phyloP scores from a whole-genome alignment of 2,797 vertebrate genomes.

The Sebastes steindachneri region DNA sequence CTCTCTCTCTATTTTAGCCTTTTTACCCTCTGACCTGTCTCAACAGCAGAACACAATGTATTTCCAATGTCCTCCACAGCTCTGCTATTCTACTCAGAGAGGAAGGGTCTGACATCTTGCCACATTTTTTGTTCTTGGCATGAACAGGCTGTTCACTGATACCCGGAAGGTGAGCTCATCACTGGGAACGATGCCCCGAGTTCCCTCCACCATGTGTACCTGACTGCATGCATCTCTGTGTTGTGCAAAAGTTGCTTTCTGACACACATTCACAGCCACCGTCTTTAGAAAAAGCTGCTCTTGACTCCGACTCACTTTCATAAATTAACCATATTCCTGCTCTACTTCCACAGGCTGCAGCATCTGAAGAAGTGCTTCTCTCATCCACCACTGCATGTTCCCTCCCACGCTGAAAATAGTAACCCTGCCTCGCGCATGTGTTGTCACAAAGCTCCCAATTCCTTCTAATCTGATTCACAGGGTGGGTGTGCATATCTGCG shows the following conservation, averaged over 20 bases:
- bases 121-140: conserved; percentile 6
- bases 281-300: conserved; percentile 29
- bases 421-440: conserved; percentile 14
- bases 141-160: conserved; percentile 20
- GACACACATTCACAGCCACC: background rate
- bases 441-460: conserved; percentile 2
- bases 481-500: background rate
- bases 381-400: conserved; percentile 20
- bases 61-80: conserved; percentile 11
- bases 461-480: conserved; percentile 2
- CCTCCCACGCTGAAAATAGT: conserved; percentile 57
- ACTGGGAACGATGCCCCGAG: conserved; percentile 19
- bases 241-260: background rate
- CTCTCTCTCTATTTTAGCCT: background rate
- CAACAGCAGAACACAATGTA: conserved; percentile 1
- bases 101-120: conserved; percentile 6
- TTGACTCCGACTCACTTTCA: conserved; percentile 48
- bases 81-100: conserved; percentile 6
- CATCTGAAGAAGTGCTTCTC: conserved; percentile 38
- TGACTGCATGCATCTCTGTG: background rate
- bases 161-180: conserved; percentile 56
- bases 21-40: conserved; percentile 16
- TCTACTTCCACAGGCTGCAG: conserved; percentile 42
- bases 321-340: conserved; percentile 67
- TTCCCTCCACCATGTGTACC: background rate